These are phyloP conservation scores for silkworm (Bombyx mori) DNA, from an alignment of 1,140 invertebrate genomes.

Conservation along the genomic window ASM3026992v2 NC_085112.1:7245501-7246000, in stretches of 20 bases:
- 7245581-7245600: conserved; percentile 42
- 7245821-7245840: conserved; percentile 66
- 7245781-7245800: conserved; percentile 73
- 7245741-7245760: not conserved
- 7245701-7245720: no score
- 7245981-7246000: conserved; percentile 34
- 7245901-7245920: conserved; percentile 11
- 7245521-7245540: conserved; percentile 9
- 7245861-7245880: conserved; percentile 51
- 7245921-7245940: conserved; percentile 20
- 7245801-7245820: conserved; percentile 74
- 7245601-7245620: conserved; percentile 20
- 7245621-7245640: conserved; percentile 17
- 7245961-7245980: conserved; percentile 23
- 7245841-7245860: conserved; percentile 57
- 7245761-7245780: no score
- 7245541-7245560: conserved; percentile 22
- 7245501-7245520: conserved; percentile 11
- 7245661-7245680: conserved; percentile 57
- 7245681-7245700: conserved; percentile 31
- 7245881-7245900: conserved; percentile 14
- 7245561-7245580: conserved; percentile 28
- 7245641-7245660: conserved; percentile 24
- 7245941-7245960: conserved; percentile 21
- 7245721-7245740: not conserved